Evolutionary conservation across 1,140 invertebrate species (phyloP).

Genomic region (Penaeus chinensis): DNA sequence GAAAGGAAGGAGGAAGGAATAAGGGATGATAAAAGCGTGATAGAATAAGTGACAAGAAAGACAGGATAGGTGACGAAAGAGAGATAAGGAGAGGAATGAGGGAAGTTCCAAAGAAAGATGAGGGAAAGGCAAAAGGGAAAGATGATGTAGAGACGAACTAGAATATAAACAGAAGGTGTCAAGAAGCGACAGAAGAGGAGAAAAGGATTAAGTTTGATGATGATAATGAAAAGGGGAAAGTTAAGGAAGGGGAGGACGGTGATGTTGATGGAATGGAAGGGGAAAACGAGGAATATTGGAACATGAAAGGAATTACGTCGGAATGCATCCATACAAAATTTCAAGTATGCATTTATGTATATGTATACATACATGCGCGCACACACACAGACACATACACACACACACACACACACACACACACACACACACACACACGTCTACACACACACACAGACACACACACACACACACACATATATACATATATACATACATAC

Average conservation of each 20-base stretch:
- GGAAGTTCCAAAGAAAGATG: conserved; percentile 8
- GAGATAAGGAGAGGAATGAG: conserved; percentile 10
- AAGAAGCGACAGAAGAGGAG: not conserved
- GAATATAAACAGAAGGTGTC: not conserved
- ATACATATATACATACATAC: not conserved
- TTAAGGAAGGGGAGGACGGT: not conserved
- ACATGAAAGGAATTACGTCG: too few relatives aligned
- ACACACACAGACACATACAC: not conserved
- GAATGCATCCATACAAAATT: too few relatives aligned
- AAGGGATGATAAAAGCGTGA: not conserved
- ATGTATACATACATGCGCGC: not conserved
- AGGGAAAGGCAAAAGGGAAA: not conserved
- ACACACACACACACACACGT: not conserved
- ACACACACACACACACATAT: not conserved
- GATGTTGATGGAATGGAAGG: not conserved
- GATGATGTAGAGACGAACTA: not conserved
- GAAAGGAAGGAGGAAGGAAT: too few relatives aligned
- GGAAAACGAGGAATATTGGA: too few relatives aligned
- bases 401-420: not conserved
- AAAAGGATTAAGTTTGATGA: not conserved
- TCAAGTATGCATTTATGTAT: too few relatives aligned
- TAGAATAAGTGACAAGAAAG: not conserved
- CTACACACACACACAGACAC: not conserved
- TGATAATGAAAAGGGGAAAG: not conserved
- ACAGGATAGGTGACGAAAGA: conserved; percentile 15